Base-by-base conservation (phyloP, 2,888 invertebrate genomes). In the Philaethria dido region DNA sequence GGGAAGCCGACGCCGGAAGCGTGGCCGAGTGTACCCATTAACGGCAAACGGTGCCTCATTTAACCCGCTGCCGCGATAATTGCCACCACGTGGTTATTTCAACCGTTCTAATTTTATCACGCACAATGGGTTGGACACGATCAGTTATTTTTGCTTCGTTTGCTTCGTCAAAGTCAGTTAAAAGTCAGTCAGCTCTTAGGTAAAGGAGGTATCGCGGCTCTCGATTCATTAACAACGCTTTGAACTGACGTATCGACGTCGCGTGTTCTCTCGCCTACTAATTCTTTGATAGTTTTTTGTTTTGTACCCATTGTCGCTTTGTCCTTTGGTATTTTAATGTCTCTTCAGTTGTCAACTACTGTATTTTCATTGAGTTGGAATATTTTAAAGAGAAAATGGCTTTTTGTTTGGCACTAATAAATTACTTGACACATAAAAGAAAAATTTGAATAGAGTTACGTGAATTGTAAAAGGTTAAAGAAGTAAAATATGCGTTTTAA, bases 71-170 rank as follows among this genome's bases (percentile, higher is more conserved):
- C 88, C 80, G 86, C 87, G 91, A 90, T 92, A 92, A 92, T 92
- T 92, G 92, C 92, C 87, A 86, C 89, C 92, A 92, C 89, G 92
- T 92, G 92, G 89, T 89, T 92, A 91, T 92, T 91, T 85, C 78
- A 85, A 85, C 84, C 86, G 78, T 80, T 87, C 91, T 92, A 92
- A 89, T 91, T 89, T 88, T 91, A 90, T 80, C 81, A 80, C 85
- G 83, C 86, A 92, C 92, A 92, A 92, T 92, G 91, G 91, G 87
- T 89, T 89, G 86, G 89, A 91, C 90, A 89, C 88, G 89, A 89
- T 89, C 78, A 83, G 87, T 84, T 90, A 91, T 90, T 92, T 92
- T 85, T 84, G 88, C 79, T 83, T 70, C 84, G 83, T 86, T 83
- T 84, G 85, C 83, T 86, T 76, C 88, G 86, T 91, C 91, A 91